Conservation (phyloP, 2,888 invertebrate species). For the Nephrotoma flavescens region DNA sequence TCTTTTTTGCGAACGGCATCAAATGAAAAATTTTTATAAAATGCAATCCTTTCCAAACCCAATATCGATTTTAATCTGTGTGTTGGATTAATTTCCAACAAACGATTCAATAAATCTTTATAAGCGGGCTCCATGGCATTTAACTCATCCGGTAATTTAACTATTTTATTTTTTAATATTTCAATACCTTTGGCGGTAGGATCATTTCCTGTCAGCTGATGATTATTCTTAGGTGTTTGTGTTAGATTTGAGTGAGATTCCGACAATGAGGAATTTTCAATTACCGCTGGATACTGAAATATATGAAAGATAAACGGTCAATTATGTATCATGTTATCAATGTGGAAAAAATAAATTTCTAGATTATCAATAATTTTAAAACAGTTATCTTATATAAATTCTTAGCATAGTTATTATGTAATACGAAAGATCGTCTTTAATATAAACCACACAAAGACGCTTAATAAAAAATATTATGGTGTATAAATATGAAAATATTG, state of each 20-base stretch:
- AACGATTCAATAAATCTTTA: constrained; percentile 21
- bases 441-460: not conserved
- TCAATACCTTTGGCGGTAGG: not conserved
- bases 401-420: not conserved
- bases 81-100: constrained; percentile 20
- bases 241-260: not conserved
- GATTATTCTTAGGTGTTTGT: not conserved
- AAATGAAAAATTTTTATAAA: constrained; percentile 19
- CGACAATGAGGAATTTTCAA: not conserved
- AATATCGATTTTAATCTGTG: constrained; percentile 23
- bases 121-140: constrained; percentile 15
- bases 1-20: not conserved
- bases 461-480: not conserved
- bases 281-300: not conserved
- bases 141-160: constrained; percentile 18
- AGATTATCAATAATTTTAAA: not conserved
- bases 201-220: not conserved
- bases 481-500: not conserved
- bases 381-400: not conserved
- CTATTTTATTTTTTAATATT: not conserved
- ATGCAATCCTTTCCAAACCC: constrained; percentile 23
- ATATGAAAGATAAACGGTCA: not conserved
- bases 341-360: not conserved
- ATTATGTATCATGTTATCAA: not conserved
- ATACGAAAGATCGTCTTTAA: not conserved